phyloP scores from a whole-genome alignment of 2,113 vertebrate species.

The Dolichotis patagonum region DNA sequence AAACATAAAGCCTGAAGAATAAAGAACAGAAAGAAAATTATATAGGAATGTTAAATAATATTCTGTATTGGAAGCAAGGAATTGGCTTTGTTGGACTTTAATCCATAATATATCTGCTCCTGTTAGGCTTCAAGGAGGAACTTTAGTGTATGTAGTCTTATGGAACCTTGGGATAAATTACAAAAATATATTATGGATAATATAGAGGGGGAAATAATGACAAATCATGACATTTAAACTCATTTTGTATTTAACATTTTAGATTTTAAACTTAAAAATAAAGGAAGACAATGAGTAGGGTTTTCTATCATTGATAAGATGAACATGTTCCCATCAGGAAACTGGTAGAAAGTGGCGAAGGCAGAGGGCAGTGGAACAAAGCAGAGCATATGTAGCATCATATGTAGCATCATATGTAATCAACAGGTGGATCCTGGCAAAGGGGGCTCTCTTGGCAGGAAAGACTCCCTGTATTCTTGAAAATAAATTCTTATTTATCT shows the following conservation, averaged over 20 bases:
- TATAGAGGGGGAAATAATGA: background rate
- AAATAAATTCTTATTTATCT: background rate
- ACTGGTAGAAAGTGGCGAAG: background rate
- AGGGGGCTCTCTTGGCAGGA: background rate
- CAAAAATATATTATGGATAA: background rate
- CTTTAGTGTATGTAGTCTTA: background rate
- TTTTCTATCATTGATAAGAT: background rate
- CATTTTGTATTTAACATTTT: background rate
- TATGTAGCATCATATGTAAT: background rate
- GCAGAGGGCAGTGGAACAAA: background rate
- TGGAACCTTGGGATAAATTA: background rate
- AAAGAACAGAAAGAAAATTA: background rate
- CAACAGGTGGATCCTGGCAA: background rate
- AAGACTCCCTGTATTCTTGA: background rate
- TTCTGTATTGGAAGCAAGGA: background rate
- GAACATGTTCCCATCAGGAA: background rate
- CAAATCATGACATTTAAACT: background rate
- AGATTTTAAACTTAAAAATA: constrained; percentile 10
- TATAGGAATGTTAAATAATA: background rate
- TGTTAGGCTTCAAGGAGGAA: background rate
- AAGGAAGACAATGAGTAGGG: background rate
- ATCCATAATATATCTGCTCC: background rate
- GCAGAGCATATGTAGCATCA: background rate
- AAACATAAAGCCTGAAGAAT: background rate
- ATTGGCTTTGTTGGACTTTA: background rate